These are phyloP conservation scores for Drosophila testacea DNA, from an alignment of 2,888 invertebrate species.

Conservation along the genomic window DNA sequence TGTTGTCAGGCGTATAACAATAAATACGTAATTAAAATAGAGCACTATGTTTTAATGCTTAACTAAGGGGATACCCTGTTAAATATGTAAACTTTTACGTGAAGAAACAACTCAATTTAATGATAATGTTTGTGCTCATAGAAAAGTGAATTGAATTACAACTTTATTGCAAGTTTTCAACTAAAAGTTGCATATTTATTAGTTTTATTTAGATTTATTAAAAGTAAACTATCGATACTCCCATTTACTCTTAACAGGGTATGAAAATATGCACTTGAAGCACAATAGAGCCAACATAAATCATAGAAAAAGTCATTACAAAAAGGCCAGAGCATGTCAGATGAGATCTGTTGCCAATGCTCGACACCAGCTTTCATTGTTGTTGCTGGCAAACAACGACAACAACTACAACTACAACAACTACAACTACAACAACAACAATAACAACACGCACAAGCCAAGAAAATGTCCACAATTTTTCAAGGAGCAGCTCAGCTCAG, in stretches of 20 bases:
- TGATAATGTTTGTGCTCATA: too few relatives aligned
- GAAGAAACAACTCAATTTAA: not conserved
- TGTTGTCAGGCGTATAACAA: conserved; percentile 27
- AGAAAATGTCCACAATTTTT: conserved; percentile 5
- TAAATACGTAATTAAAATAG: conserved; percentile 10
- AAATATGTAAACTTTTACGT: not conserved
- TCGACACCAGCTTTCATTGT: not conserved
- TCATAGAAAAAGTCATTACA: conserved; percentile 64
- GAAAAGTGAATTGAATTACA: too few relatives aligned
- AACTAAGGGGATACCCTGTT: not conserved
- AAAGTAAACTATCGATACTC: not conserved
- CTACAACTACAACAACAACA: conserved; percentile 13
- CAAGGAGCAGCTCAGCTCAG: conserved; percentile 20
- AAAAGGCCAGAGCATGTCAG: conserved; percentile 43
- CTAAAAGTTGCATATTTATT: too few relatives aligned
- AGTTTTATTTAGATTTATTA: too few relatives aligned
- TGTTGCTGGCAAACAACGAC: not conserved
- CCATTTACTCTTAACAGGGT: conserved; percentile 1
- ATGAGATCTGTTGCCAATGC: conserved; percentile 38
- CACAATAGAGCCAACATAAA: conserved; percentile 64
- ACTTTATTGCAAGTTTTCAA: too few relatives aligned
- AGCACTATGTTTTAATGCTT: not conserved
- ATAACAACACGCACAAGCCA: conserved; percentile 42
- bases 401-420: too few relatives aligned
- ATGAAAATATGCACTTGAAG: conserved; percentile 61